Conservation (phyloP, 2,888 invertebrate species). For the Mongoloraphidia duomilia region DNA sequence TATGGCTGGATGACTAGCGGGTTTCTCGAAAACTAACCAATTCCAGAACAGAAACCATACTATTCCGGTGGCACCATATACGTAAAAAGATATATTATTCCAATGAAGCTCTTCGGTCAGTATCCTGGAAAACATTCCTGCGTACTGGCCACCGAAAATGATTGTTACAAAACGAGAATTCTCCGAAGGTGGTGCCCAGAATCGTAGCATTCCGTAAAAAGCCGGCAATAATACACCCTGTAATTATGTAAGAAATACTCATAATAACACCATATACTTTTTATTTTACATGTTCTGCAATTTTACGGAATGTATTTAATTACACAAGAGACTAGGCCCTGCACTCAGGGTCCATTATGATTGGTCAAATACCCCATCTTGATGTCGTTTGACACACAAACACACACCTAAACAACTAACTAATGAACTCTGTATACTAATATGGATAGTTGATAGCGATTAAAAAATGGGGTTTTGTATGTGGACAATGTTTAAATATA, state of each 20-base stretch:
- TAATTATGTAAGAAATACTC: constrained; percentile 9
- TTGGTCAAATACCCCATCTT: too few relatives aligned
- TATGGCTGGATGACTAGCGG: constrained; percentile 88
- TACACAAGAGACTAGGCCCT: too few relatives aligned
- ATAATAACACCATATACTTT: background rate
- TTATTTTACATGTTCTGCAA: too few relatives aligned
- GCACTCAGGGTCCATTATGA: too few relatives aligned
- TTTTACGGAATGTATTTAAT: too few relatives aligned
- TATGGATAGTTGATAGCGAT: too few relatives aligned
- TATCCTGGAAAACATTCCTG: constrained; percentile 92
- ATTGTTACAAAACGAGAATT: constrained; percentile 90
- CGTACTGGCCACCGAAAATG: constrained; percentile 97
- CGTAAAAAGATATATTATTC: constrained; percentile 90
- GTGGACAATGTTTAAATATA: too few relatives aligned
- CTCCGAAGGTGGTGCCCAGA: constrained; percentile 98
- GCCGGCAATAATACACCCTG: constrained; percentile 99
- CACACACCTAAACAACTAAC: too few relatives aligned
- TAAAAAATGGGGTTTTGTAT: too few relatives aligned
- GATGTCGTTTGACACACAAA: too few relatives aligned
- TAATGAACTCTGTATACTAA: too few relatives aligned
- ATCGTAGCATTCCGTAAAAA: constrained; percentile 98
- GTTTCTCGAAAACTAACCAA: constrained; percentile 73
- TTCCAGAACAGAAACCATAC: constrained; percentile 46
- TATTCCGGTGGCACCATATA: constrained; percentile 81
- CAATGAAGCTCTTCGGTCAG: constrained; percentile 79